phyloP scores from a whole-genome alignment of 2,888 invertebrate genomes.

The Smittia sp. region DNA sequence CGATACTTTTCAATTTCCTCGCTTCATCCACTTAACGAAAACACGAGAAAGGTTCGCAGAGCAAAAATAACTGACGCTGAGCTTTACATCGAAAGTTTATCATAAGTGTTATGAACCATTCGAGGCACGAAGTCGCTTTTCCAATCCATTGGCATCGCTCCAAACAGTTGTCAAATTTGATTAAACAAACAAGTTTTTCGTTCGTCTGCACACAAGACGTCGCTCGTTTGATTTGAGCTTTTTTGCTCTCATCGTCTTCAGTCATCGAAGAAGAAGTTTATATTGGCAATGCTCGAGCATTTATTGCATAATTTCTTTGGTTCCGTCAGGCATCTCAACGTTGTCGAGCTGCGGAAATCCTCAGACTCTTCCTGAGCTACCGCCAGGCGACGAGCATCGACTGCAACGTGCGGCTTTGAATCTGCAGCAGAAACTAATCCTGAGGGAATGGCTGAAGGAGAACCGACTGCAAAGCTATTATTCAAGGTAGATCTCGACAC shows the following conservation, averaged over 20 bases:
- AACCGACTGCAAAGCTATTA: constrained; percentile 71
- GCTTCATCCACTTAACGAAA: too few species aligned
- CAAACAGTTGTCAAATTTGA: constrained; percentile 8
- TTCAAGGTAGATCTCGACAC: constrained; percentile 65
- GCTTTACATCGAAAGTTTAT: too few species aligned
- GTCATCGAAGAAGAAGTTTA: too few species aligned
- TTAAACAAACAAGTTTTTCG: neutral
- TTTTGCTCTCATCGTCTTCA: too few species aligned
- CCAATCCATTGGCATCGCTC: neutral
- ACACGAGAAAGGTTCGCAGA: too few species aligned
- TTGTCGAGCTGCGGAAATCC: constrained; percentile 78
- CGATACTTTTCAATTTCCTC: too few species aligned
- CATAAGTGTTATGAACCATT: too few species aligned
- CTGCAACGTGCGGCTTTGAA: constrained; percentile 76
- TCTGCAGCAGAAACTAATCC: constrained; percentile 77
- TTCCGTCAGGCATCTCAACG: constrained; percentile 70
- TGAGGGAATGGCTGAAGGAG: constrained; percentile 80
- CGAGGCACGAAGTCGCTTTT: too few species aligned
- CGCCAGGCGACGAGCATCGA: constrained; percentile 78
- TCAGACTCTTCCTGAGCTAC: constrained; percentile 71
- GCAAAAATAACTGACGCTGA: too few species aligned
- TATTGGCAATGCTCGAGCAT: constrained; percentile 39
- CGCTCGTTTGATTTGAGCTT: too few species aligned
- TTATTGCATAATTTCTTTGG: constrained; percentile 44
- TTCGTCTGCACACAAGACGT: too few species aligned